Evolutionary conservation across 2,113 vertebrate genomes (phyloP), one percentile per base, ranked within the genome.

Genomic region (Atherinomorus stipes): DNA sequence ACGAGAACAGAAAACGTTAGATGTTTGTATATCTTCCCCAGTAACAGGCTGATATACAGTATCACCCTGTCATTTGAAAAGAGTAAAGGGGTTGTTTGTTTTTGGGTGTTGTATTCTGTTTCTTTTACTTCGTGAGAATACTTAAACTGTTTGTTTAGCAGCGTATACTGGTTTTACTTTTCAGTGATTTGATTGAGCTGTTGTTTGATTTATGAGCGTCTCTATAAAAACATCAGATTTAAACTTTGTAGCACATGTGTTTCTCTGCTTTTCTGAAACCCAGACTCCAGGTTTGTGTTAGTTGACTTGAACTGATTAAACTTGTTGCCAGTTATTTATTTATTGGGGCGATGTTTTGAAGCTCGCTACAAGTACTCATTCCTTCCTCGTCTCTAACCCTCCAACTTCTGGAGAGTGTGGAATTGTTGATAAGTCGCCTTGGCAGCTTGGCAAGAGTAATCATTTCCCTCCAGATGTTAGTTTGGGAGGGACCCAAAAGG

Each of bases 401-500:
- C 50, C 28, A 34, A 34, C 75, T 86, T 80, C 65, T 89, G 74
- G 78, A 76, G 77, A 84, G 85, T 87, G 86, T 86, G 76, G 81
- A 85, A 82, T 87, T 82, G 88, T 89, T 89, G 89, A 93, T 92
- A 90, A 91, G 90, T 90, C 68, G 56, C 67, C 72, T 85, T 91
- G 91, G 90, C 90, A 88, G 80, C 60, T 47, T 74, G 69, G 78
- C 62, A 52, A 72, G 80, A 81, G 79, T 89, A 92, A 93, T 93
- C 91, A 88, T 90, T 91, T 86, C 90, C 80, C 83, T 85, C 88
- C 92, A 93, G 92, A 93, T 93, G 91, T 92, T 87, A 19, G 78
- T 86, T 89, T 88, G 78, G 84, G 81, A 86, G 67, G 64, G 69
- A 81, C 85, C 77, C 76, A 86, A 82, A 79, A 80, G 74, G 79